Conservation (phyloP, 2,113 vertebrate species). For the Corvus hawaiiensis region DNA sequence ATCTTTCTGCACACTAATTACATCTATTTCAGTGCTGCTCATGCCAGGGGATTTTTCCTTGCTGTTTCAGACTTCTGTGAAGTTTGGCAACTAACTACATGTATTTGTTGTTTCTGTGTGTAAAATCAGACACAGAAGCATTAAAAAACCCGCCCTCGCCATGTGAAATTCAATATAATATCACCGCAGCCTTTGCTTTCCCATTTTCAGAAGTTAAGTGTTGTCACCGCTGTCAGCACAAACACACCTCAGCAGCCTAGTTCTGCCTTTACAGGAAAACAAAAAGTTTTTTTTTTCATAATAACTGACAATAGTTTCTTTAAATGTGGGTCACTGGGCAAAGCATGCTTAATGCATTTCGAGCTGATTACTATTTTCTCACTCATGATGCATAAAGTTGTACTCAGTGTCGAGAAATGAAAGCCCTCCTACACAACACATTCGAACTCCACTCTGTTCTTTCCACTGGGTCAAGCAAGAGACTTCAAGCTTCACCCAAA, state of each 20-base stretch:
- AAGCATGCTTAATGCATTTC: conserved; percentile 3
- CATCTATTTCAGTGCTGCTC: not conserved
- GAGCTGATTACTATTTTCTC: conserved; percentile 41
- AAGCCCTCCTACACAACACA: conserved; percentile 47
- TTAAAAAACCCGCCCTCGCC: not conserved
- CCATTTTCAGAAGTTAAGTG: conserved; percentile 1
- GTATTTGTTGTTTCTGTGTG: not conserved
- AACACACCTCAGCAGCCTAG: conserved; percentile 14
- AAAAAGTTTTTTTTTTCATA: not conserved
- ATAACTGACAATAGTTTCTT: conserved; percentile 41
- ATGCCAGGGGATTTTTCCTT: conserved; percentile 18
- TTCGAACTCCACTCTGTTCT: conserved; percentile 44
- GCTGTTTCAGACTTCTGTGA: conserved; percentile 18
- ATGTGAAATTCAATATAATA: conserved; percentile 14
- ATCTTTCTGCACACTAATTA: not conserved
- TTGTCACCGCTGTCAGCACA: not conserved
- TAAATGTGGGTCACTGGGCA: conserved; percentile 59
- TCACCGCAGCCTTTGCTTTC: conserved; percentile 7
- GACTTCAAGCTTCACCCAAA: conserved; percentile 19
- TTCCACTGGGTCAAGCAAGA: conserved; percentile 51
- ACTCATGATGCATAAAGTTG: conserved; percentile 34
- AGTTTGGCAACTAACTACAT: not conserved
- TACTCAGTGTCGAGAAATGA: conserved; percentile 37
- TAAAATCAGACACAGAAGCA: not conserved
- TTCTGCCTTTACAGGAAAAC: conserved; percentile 57